Evolutionary conservation across 2,888 invertebrate species (phyloP).

Genomic region (Hemithea aestivaria): DNA sequence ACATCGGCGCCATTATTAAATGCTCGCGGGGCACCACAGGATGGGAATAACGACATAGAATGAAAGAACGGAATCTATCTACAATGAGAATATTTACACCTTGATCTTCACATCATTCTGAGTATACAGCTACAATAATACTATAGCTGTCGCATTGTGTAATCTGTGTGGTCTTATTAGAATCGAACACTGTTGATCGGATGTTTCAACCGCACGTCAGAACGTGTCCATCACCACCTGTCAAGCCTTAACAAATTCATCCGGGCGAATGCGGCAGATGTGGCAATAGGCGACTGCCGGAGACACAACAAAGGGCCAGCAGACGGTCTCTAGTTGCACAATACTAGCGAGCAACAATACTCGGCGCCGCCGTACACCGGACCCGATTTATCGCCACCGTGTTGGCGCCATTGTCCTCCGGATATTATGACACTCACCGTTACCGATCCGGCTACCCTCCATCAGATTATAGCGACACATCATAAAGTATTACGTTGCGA

Average conservation of each 20-base stretch:
- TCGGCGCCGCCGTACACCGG: conserved; percentile 9
- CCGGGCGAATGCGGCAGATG: conserved; percentile 17
- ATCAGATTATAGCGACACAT: conserved; percentile 27
- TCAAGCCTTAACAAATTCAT: conserved; percentile 18
- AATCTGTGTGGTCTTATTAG: conserved; percentile 7
- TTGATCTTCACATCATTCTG: background rate
- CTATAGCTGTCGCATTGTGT: background rate
- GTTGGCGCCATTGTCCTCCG: conserved; percentile 9
- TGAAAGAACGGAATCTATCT: background rate
- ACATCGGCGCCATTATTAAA: conserved; percentile 56
- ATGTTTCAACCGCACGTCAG: conserved; percentile 11
- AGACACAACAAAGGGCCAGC: conserved; percentile 20
- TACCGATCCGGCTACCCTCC: conserved; percentile 8
- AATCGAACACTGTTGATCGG: conserved; percentile 11
- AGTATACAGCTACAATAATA: no score
- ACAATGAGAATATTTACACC: conserved; percentile 5
- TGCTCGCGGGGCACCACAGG: conserved; percentile 25
- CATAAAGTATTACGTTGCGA: conserved; percentile 53
- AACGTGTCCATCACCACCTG: conserved; percentile 17
- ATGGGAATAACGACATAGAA: conserved; percentile 4
- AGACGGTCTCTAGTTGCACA: conserved; percentile 21
- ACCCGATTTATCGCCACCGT: conserved; percentile 11
- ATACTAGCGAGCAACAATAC: conserved; percentile 13
- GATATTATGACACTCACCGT: conserved; percentile 11
- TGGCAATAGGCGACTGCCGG: conserved; percentile 13